Base-by-base conservation (phyloP, 2,888 invertebrate genomes). In the Sinopyrophorus schimmeli region DNA sequence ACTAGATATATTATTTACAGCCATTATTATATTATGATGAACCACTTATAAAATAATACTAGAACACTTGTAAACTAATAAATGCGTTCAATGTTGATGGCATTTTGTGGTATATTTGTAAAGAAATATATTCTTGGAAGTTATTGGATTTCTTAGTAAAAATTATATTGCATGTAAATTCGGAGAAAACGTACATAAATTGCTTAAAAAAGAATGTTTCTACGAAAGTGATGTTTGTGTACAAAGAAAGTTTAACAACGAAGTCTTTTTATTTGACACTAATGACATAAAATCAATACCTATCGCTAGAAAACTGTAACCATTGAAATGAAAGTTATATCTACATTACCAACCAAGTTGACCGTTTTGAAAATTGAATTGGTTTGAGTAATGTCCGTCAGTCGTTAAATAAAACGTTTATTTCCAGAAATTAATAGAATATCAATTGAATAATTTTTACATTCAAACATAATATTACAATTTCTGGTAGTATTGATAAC, bases 1-100 rank as follows among this genome's bases (percentile, higher is more conserved):
- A 72, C 75, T 79, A 53, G 70, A 65, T 58, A 77, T 70, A 55
- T 73, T 50, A 43, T 42, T 41, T 39, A 49, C 49, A 49, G 49
- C 43, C 49, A 47, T 47, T 12, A 6, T 27, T 3, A 21, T 3
- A 2, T 5, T 24, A 23, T 12, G 3, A 28, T 12, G n/a, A 6
- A 32, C 12, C 31, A 30, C 20, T 38, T 26, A 30, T 34, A 39
- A 24, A 34, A 14, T 10, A 41, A 37, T 24, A 37, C 34, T 35
- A 48, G 24, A 38, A 38, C 38, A 23, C 11, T 15, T 28, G 24
- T 20, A 17, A 26, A 24, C 32, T 23, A n/a, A 16, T 17, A 39
- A 38, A 20, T 32, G 26, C 27, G 27, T 16, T 21, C 16, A 21
- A 28, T 31, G 38, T 9, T 17, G n/a, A n/a, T 7, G 9, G 24